Evolutionary conservation across 1,140 invertebrate species (phyloP).

Genomic region (Musca vetustissima): DNA sequence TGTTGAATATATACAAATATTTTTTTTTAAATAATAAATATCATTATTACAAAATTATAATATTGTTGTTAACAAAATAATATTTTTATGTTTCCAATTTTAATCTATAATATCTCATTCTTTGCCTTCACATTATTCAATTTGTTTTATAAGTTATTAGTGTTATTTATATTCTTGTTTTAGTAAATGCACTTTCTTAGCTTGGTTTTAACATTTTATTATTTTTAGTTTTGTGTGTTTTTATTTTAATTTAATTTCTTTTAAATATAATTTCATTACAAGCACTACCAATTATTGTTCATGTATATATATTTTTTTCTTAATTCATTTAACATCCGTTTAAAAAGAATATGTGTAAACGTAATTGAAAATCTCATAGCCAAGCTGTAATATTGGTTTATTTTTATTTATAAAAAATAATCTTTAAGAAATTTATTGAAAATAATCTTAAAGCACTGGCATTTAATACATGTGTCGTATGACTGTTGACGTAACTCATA

Average conservation of each 20-base stretch:
- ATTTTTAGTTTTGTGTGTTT: slow-evolving; percentile 16
- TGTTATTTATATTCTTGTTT: slow-evolving; percentile 34
- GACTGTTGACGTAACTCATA: no score
- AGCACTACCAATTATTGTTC: slow-evolving; percentile 54
- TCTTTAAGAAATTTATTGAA: no score
- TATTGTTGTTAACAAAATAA: slow-evolving; percentile 25
- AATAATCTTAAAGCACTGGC: no score
- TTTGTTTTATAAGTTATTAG: slow-evolving; percentile 30
- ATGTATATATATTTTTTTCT: slow-evolving; percentile 37
- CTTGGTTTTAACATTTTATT: slow-evolving; percentile 31
- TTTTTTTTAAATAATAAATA: no score
- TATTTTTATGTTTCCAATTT: slow-evolving; percentile 26
- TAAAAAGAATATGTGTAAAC: no score
- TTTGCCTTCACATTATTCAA: slow-evolving; percentile 28
- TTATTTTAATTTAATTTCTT: neutral
- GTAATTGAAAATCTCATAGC: no score
- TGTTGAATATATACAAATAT: no score
- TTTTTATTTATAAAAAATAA: no score
- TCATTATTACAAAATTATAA: no score
- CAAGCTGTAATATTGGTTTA: no score
- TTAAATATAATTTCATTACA: slow-evolving; percentile 40
- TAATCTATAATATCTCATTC: slow-evolving; percentile 37
- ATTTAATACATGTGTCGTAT: no score
- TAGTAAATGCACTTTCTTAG: slow-evolving; percentile 54
- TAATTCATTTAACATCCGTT: neutral